phyloP scores from a whole-genome alignment of 2,113 vertebrate species.

The Aplodontia rufa region DNA sequence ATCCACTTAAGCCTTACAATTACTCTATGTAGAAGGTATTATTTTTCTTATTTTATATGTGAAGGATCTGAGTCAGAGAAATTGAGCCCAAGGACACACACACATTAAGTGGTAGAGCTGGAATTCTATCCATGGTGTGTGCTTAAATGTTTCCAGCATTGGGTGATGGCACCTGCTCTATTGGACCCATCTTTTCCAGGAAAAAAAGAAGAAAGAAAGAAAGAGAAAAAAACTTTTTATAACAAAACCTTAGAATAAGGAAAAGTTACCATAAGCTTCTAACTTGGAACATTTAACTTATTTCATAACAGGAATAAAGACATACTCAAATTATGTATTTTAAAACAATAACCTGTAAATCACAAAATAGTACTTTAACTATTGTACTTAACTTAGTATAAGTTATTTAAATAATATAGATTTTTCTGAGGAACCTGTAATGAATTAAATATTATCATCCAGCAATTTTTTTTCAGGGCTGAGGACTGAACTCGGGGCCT shows the following conservation, averaged over 20 bases:
- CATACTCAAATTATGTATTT: background rate
- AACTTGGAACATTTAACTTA: background rate
- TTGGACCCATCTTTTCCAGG: background rate
- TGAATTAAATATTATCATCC: background rate
- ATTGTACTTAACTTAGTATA: background rate
- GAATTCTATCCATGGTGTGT: background rate
- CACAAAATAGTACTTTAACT: background rate
- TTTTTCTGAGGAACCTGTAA: background rate
- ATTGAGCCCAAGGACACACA: background rate
- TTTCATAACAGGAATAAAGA: background rate
- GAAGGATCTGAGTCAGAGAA: background rate
- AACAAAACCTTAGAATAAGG: background rate
- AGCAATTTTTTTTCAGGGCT: too few relatives aligned
- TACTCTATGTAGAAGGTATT: background rate
- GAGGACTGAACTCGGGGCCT: too few relatives aligned
- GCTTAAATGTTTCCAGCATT: background rate
- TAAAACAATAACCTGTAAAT: slow-evolving; percentile 1
- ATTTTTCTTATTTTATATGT: background rate
- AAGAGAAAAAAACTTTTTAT: background rate
- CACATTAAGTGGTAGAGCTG: background rate
- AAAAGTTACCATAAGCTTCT: background rate
- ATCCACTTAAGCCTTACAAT: background rate
- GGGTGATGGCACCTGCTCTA: background rate
- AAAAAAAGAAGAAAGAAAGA: background rate
- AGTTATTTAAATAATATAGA: background rate